A percentile compares a stretch with the other conserved stretches of the same genome.
Evolutionary conservation across 2,113 vertebrate species (phyloP).

Genomic region (Arvicanthis niloticus): DNA sequence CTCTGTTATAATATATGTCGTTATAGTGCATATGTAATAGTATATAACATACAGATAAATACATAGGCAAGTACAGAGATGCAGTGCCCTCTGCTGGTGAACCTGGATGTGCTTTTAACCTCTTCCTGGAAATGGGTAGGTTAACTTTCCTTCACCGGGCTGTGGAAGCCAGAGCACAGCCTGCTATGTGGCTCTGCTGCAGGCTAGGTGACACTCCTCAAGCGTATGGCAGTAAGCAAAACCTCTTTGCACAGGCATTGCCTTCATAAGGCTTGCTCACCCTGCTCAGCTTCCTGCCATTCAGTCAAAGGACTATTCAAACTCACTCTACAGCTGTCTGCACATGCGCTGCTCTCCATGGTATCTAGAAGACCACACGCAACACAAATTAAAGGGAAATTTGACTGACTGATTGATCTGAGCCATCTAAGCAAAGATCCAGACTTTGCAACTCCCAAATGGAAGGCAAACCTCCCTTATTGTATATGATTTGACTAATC

Average conservation of each 20-base stretch:
- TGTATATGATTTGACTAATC: not conserved
- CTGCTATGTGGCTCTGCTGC: not conserved
- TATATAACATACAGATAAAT: conserved; percentile 17
- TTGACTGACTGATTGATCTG: not conserved
- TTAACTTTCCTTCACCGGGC: not conserved
- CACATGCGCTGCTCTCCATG: not conserved
- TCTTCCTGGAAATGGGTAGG: conserved; percentile 14
- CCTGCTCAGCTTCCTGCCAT: not conserved
- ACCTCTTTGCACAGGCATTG: not conserved
- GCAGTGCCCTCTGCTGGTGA: conserved; percentile 79
- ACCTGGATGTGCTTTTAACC: not conserved
- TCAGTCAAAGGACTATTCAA: not conserved
- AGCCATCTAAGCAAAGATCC: not conserved
- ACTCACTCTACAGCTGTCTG: not conserved
- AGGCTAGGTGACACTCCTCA: not conserved
- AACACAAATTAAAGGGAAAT: not conserved
- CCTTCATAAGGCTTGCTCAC: not conserved
- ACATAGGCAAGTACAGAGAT: conserved; percentile 67
- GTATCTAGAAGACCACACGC: not conserved
- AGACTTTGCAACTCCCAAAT: not conserved
- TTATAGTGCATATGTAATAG: conserved; percentile 36
- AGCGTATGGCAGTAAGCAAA: not conserved
- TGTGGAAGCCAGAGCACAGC: not conserved
- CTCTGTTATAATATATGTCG: not conserved
- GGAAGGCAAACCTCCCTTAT: not conserved